phyloP scores from a whole-genome alignment of 2,888 invertebrate genomes.

The Germaria angustata region DNA sequence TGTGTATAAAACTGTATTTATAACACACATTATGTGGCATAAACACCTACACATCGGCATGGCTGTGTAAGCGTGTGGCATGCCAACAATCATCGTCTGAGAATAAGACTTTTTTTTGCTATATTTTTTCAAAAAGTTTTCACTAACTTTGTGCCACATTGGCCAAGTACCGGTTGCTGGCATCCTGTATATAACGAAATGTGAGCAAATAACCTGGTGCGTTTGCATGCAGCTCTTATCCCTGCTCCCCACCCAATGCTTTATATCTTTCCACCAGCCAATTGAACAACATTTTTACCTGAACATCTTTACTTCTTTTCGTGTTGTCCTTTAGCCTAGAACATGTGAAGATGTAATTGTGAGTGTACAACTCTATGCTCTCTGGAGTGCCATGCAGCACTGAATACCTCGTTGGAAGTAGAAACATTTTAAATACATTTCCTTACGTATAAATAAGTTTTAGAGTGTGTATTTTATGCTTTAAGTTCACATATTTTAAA shows the following conservation, averaged over 20 bases:
- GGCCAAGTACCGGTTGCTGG: constrained; percentile 31
- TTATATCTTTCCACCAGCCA: not conserved
- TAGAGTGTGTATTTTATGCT: constrained; percentile 8
- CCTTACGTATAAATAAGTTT: not conserved
- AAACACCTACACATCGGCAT: not conserved
- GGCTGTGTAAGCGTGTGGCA: not conserved
- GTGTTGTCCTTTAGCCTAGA: not conserved
- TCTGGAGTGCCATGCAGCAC: constrained; percentile 47
- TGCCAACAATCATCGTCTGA: not conserved
- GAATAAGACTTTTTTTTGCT: not conserved
- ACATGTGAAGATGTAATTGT: not conserved
- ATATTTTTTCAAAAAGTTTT: not conserved
- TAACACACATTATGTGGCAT: too few relatives aligned
- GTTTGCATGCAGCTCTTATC: too few relatives aligned
- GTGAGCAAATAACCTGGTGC: too few relatives aligned
- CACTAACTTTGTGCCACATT: constrained; percentile 53
- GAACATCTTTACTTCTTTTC: not conserved
- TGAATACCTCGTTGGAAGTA: constrained; percentile 47
- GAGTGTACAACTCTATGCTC: constrained; percentile 19
- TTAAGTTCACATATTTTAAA: not conserved
- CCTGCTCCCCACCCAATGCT: not conserved
- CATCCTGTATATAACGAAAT: not conserved
- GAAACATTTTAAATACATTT: constrained; percentile 14
- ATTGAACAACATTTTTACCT: not conserved
- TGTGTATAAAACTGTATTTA: too few relatives aligned